Evolutionary conservation across 2,888 invertebrate species (phyloP), one percentile per base, ranked within the genome.

Genomic region (Sisyra terminalis): DNA sequence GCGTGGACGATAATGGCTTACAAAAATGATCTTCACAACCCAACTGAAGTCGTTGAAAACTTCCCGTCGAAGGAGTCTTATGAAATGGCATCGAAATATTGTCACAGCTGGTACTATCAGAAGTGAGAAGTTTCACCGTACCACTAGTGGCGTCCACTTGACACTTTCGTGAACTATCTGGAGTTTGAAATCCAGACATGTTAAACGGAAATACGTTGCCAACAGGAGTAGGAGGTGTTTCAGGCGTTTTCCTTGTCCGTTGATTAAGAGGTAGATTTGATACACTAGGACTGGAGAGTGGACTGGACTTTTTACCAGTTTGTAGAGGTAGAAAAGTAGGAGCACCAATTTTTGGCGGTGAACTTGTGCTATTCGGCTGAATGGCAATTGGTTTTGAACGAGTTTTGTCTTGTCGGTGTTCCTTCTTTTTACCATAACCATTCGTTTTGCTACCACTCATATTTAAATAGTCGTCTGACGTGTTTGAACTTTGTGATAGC

Each of bases 341-440:
- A 3, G 59, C 51, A 5, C 55, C 54, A 52, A 63, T 60, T 48
- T 63, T 66, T 3, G 65, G 64, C 7, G 65, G 59, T 3, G 61
- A 61, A 5, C 59, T 60, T 0, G 58, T 51, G 32, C 49, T 54
- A 36, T 59, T 51, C 46, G 62, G 51, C 51, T 71, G 67, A 40
- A 78, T 78, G 1, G 71, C 66, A 44, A 79, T 78, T 2, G 79
- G 78, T 44, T 75, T 66, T 1, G 78, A 75, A 39, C 70, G 63
- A 6, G 61, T 64, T 35, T 69, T 66, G 4, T 67, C 66, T 15
- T 46, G 47, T 14, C 51, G 50, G 4, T 49, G 47, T n/a, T 51
- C 49, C 18, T 53, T 51, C 43, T 55, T 60, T 29, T 58, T 59
- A 29, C 53, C 55, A 17, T 18, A 17, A 6, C 15, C 11, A 9